A percentile compares a stretch with the other conserved stretches of the same genome.
These are phyloP conservation scores for Cololabis saira DNA, from an alignment of 2,113 vertebrate species.

Conservation along the genomic window DNA sequence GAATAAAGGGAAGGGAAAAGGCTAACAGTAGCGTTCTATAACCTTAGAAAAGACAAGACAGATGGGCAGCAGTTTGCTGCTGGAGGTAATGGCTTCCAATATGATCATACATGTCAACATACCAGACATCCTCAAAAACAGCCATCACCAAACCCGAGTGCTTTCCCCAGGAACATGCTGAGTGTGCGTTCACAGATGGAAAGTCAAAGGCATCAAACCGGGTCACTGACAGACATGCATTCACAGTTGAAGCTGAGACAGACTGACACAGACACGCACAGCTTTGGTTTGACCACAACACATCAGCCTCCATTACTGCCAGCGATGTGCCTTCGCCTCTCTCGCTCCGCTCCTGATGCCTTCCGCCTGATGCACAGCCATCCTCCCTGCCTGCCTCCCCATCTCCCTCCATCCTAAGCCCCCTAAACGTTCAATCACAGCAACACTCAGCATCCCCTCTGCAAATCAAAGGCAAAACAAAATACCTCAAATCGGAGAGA, in stretches of 20 bases:
- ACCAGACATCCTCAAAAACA: slow-evolving; percentile 74
- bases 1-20: slow-evolving; percentile 37
- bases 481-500: slow-evolving; percentile 69
- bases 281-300: slow-evolving; percentile 77
- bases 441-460: slow-evolving; percentile 45
- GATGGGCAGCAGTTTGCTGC: slow-evolving; percentile 67
- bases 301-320: slow-evolving; percentile 78
- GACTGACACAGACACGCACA: slow-evolving; percentile 60
- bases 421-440: slow-evolving; percentile 68
- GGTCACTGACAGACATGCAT: slow-evolving; percentile 35
- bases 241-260: slow-evolving; percentile 45
- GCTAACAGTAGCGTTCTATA: slow-evolving; percentile 60
- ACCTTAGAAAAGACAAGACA: slow-evolving; percentile 62
- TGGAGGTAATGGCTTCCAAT: slow-evolving; percentile 86
- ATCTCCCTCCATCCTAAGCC: slow-evolving; percentile 61
- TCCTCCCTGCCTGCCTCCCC: slow-evolving; percentile 53
- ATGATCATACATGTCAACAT: slow-evolving; percentile 76
- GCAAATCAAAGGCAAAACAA: slow-evolving; percentile 36
- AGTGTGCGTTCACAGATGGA: slow-evolving; percentile 32
- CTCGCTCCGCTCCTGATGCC: slow-evolving; percentile 59
- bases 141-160: slow-evolving; percentile 27
- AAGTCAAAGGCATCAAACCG: slow-evolving; percentile 23
- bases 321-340: slow-evolving; percentile 61
- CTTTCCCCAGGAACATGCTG: slow-evolving; percentile 30
- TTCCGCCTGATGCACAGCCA: slow-evolving; percentile 64